Conservation (phyloP, 2,888 invertebrate genomes). For the Amiota minor region DNA sequence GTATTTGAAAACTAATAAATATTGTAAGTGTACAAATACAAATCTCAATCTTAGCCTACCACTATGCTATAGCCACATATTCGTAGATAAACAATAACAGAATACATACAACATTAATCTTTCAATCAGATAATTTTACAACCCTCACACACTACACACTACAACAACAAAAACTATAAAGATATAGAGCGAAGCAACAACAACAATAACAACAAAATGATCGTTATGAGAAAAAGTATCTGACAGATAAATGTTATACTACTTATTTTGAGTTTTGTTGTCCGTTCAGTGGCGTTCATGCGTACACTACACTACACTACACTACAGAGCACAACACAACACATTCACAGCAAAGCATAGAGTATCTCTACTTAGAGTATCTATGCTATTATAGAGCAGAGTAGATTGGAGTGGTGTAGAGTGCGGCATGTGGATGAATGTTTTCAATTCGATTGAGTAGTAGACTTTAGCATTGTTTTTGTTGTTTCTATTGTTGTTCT, state of each 20-base stretch:
- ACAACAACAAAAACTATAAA: neutral
- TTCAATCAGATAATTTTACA: slow-evolving; percentile 46
- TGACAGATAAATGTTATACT: slow-evolving; percentile 48
- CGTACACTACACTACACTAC: no score
- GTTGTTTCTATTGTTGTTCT: slow-evolving; percentile 33
- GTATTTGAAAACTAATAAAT: no score
- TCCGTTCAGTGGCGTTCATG: no score
- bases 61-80: no score
- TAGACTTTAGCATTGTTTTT: slow-evolving; percentile 13
- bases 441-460: slow-evolving; percentile 39
- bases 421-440: slow-evolving; percentile 38
- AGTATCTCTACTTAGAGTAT: no score
- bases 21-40: slow-evolving; percentile 12
- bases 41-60: neutral
- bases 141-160: slow-evolving; percentile 26
- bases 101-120: no score
- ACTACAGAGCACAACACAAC: no score
- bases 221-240: slow-evolving; percentile 54
- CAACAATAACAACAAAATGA: slow-evolving; percentile 32
- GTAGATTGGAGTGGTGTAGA: no score
- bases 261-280: no score
- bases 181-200: neutral
- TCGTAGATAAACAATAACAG: no score
- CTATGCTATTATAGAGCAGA: no score
- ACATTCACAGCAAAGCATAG: neutral